A percentile compares a stretch with the other conserved stretches of the same genome.
Conservation (phyloP, 2,888 invertebrate species). For the Pilophorus perplexus region DNA sequence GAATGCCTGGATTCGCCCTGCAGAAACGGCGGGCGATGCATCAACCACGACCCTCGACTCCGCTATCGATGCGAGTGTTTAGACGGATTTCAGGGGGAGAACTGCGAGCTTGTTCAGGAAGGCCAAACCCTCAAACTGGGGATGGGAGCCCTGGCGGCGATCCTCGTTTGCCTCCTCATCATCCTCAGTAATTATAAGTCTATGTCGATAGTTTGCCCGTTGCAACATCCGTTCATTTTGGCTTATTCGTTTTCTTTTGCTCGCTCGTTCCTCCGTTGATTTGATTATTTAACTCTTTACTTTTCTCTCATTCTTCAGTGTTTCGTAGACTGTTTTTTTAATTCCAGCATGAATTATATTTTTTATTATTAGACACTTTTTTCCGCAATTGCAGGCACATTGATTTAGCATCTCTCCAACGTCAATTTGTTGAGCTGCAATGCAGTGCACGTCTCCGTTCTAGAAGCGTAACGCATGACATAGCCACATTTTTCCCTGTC, state of each 20-base stretch:
- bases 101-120: conserved; percentile 90
- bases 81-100: conserved; percentile 90
- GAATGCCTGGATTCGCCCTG: conserved; percentile 93
- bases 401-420: no score
- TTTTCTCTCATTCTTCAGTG: neutral
- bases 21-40: conserved; percentile 87
- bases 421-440: no score
- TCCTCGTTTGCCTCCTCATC: conserved; percentile 93
- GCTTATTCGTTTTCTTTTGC: conserved; percentile 37
- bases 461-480: no score
- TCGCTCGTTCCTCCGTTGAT: no score
- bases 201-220: conserved; percentile 11
- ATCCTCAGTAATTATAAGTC: conserved; percentile 83
- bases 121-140: conserved; percentile 93
- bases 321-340: neutral
- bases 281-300: no score
- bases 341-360: neutral
- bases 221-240: conserved; percentile 44
- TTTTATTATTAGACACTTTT: neutral
- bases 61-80: conserved; percentile 86
- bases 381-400: no score
- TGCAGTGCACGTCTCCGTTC: no score
- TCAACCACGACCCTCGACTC: conserved; percentile 84
- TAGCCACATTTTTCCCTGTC: no score
- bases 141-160: conserved; percentile 95